A percentile compares a stretch with the other conserved stretches of the same genome.
Evolutionary conservation across 2,888 invertebrate species (phyloP).

Genomic region (Eudasyphora cyanicolor): DNA sequence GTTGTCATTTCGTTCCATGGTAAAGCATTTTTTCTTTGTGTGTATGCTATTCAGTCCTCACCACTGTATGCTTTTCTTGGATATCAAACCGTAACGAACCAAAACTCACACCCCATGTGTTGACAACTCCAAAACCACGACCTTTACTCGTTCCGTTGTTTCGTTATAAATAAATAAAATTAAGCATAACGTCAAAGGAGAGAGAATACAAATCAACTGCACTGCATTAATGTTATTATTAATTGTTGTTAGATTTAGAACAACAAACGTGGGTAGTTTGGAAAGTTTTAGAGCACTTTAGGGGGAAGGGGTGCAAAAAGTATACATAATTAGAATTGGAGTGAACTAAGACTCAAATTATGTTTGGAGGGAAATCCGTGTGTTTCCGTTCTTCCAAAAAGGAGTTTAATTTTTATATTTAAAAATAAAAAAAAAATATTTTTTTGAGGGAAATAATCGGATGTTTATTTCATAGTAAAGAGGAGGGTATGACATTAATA

Average conservation of each 20-base stretch:
- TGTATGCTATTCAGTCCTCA: too few species aligned
- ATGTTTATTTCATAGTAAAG: too few species aligned
- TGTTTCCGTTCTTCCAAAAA: too few species aligned
- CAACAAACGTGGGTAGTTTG: not conserved
- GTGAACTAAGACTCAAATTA: too few species aligned
- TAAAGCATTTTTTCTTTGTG: too few species aligned
- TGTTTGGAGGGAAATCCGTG: too few species aligned
- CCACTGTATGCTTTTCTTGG: not conserved
- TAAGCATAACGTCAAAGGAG: not conserved
- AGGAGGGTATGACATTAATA: too few species aligned
- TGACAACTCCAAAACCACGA: not conserved
- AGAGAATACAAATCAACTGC: too few species aligned
- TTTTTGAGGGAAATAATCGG: too few species aligned
- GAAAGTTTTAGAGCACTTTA: not conserved
- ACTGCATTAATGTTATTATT: not conserved
- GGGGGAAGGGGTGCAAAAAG: not conserved
- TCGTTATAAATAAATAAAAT: not conserved
- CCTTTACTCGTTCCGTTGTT: not conserved
- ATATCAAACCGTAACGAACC: not conserved
- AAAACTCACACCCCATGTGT: not conserved
- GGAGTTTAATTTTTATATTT: too few species aligned
- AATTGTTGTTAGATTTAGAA: not conserved
- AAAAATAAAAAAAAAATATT: too few species aligned
- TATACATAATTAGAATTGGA: not conserved
- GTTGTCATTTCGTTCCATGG: too few species aligned